A percentile compares a stretch with the other conserved stretches of the same genome.
phyloP scores from a whole-genome alignment of 2,888 invertebrate species.

The Linnaemya tessellans region DNA sequence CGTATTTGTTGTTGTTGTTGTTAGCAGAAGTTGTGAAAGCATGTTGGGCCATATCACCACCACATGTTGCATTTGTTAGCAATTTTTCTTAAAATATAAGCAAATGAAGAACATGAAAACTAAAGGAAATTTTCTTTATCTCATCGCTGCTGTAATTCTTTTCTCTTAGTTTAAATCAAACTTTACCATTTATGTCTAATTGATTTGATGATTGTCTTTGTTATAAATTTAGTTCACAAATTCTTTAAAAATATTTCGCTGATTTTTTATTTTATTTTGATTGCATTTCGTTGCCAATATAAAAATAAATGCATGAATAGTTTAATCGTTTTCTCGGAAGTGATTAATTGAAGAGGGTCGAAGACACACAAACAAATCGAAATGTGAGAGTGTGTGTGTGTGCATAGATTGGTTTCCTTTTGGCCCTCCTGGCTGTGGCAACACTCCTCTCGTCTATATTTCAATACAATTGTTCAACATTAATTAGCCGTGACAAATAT shows the following conservation, averaged over 20 bases:
- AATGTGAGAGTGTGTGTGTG: no score
- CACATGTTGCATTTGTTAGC: constrained; percentile 71
- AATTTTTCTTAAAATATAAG: constrained; percentile 59
- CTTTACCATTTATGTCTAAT: constrained; percentile 71
- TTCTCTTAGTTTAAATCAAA: constrained; percentile 46
- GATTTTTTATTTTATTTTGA: constrained; percentile 36
- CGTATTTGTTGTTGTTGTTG: neutral
- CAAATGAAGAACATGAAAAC: neutral
- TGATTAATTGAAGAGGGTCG: constrained; percentile 72
- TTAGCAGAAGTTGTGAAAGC: constrained; percentile 59
- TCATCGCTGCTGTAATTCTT: constrained; percentile 56
- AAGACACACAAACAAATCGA: constrained; percentile 32
- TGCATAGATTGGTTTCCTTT: constrained; percentile 44
- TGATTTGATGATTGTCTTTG: constrained; percentile 51
- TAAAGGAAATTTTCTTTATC: constrained; percentile 41
- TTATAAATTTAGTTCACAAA: constrained; percentile 61
- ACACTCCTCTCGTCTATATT: constrained; percentile 11
- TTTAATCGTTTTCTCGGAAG: constrained; percentile 68
- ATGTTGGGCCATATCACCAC: constrained; percentile 52
- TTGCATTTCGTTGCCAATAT: constrained; percentile 63
- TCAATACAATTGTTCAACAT: constrained; percentile 50
- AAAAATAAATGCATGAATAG: constrained; percentile 66
- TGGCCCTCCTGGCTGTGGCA: constrained; percentile 12
- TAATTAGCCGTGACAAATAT: constrained; percentile 53
- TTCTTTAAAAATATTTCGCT: constrained; percentile 59